Base-by-base conservation (phyloP, 2,797 vertebrate genomes). In the Pseudochirops corinnae region DNA sequence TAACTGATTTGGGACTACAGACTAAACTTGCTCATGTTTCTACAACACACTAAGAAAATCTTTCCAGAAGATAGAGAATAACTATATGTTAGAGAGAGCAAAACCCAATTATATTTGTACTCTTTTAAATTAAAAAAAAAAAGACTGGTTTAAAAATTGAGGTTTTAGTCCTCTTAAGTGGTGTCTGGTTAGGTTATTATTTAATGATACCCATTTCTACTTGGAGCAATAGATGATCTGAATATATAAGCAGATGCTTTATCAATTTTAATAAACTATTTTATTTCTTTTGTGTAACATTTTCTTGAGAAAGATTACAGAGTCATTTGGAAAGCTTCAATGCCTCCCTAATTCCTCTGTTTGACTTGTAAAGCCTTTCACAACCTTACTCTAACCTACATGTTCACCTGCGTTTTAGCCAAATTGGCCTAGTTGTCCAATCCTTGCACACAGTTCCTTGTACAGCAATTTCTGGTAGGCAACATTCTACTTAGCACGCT, bases 1-100 rank as follows among this genome's bases (percentile, higher is more conserved):
- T 28, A 90, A 87, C 90, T 82, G 21, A 91, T 91, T 96, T 94
- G 94, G 18, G 29, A 82, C 18, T 92, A 31, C 67, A 93, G 74
- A 82, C 74, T 82, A 46, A 82, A 82, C 39, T 82, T 46, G 90
- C 31, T 94, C 96, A 28, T 92, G 91, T 53, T 4, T 96, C n/a
- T 91, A 82, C 1, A 7, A 13, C 29, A 67, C 7, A 52, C 7
- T 52, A 95, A 94, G 90, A 93, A 90, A 50, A 62, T 93, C 1
- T 94, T 62, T 82, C 56, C 16, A 29, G 5, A 52, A 56, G 56
- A 62, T 50, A 24, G 92, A 91, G 29, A 46, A 82, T 46, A 82
- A 46, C 39, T 82, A 11, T 46, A 26, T 46, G 21, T 82, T 82
- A 46, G n/a, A 7, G 74, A 82, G 74, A 82, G 21, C 18, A 82